Conservation (phyloP, 2,113 vertebrate genomes). For the Jacana jacana region DNA sequence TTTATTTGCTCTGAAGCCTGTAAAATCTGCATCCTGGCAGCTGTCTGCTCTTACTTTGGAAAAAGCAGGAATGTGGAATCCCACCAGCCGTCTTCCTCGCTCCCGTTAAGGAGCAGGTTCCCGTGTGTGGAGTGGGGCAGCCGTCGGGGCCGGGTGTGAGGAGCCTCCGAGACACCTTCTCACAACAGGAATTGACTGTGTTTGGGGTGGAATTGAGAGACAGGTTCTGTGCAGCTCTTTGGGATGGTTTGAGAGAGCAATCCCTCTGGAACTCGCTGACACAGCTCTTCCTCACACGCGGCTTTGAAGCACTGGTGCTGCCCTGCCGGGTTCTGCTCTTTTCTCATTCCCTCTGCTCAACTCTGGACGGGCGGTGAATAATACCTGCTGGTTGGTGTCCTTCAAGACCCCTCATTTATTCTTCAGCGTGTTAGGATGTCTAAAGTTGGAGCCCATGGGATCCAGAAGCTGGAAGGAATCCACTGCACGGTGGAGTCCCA, state of each 20-base stretch:
- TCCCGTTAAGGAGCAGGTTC: background rate
- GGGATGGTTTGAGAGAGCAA: conserved; percentile 42
- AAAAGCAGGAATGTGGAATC: background rate
- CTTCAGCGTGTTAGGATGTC: background rate
- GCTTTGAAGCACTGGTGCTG: conserved; percentile 29
- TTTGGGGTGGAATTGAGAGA: conserved; percentile 29
- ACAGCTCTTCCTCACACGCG: background rate
- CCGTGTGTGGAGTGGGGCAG: background rate
- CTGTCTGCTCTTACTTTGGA: background rate
- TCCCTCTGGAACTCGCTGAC: conserved; percentile 25
- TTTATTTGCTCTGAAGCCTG: background rate
- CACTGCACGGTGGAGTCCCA: accelerated
- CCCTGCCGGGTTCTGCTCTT: background rate
- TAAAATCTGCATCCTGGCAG: background rate
- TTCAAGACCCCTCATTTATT: background rate
- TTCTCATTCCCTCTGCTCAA: background rate
- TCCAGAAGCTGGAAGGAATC: background rate
- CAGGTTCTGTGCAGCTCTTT: background rate
- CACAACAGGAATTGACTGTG: background rate
- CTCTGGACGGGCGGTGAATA: background rate
- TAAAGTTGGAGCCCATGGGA: accelerated
- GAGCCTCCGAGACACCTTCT: background rate
- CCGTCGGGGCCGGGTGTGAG: background rate
- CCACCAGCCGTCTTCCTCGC: accelerated
- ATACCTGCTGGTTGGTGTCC: background rate